These are phyloP conservation scores for rat (Rattus norvegicus) DNA, from an alignment of 2,113 vertebrate species.

Conservation along the genomic window DNA sequence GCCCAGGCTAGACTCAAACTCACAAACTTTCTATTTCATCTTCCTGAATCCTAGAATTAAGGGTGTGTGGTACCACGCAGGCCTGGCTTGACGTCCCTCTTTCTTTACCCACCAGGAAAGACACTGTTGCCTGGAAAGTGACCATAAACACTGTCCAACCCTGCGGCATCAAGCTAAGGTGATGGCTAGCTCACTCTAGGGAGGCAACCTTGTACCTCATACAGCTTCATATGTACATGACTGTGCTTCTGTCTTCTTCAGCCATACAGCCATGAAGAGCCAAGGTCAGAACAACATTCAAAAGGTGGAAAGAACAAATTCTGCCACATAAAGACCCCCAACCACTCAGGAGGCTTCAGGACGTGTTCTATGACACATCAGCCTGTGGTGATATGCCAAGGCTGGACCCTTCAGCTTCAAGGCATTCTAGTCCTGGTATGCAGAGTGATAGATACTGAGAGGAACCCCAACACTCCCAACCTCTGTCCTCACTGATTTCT, in stretches of 20 bases:
- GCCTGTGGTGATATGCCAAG: not conserved
- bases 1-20: not conserved
- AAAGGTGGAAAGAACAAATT: not conserved
- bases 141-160: not conserved
- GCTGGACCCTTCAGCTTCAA: not conserved
- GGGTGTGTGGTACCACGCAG: not conserved
- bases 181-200: not conserved
- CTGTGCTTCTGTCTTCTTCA: not conserved
- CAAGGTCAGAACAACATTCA: not conserved
- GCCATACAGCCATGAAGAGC: not conserved
- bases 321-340: not conserved
- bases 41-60: not conserved
- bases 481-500: not conserved
- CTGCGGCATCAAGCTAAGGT: not conserved
- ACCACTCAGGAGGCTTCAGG: not conserved
- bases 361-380: not conserved
- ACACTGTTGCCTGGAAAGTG: not conserved
- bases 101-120: constrained; percentile 8
- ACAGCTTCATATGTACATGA: not conserved
- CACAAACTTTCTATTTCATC: no score
- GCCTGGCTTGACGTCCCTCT: not conserved
- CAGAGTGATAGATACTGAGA: not conserved
- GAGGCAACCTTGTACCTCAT: not conserved
- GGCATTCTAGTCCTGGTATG: not conserved
- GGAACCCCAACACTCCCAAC: not conserved